Evolutionary conservation across 2,113 vertebrate genomes (phyloP).

Genomic region (Onychorhynchus coronatus): DNA sequence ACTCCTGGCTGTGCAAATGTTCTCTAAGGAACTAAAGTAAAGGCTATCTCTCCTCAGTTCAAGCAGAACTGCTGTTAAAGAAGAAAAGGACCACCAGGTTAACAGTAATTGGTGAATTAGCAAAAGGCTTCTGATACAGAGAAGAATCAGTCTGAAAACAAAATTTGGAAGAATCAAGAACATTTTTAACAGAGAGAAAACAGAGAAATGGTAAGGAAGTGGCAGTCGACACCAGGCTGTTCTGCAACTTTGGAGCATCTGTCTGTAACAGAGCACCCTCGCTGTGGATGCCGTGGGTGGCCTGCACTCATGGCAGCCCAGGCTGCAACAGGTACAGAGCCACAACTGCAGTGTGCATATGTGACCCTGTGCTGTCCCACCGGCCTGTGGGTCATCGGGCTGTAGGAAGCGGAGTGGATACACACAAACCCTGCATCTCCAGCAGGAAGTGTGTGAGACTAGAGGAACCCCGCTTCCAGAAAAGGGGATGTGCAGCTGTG

Average conservation of each 20-base stretch:
- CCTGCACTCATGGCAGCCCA: not conserved
- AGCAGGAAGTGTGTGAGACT: accelerated
- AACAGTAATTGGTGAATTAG: not conserved
- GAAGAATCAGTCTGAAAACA: not conserved
- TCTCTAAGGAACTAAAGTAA: too few species aligned
- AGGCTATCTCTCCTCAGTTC: too few species aligned
- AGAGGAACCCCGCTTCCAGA: not conserved
- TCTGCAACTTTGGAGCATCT: not conserved
- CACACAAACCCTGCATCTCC: accelerated
- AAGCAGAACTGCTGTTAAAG: too few species aligned
- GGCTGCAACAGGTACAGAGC: too few species aligned
- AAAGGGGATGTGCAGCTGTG: not conserved
- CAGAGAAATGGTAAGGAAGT: not conserved
- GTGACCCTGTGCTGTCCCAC: not conserved
- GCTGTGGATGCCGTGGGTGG: not conserved
- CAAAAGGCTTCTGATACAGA: not conserved
- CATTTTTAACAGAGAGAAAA: not conserved
- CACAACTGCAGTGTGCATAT: accelerated
- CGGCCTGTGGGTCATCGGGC: not conserved
- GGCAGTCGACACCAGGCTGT: accelerated
- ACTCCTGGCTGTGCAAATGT: too few species aligned
- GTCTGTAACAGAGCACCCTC: not conserved
- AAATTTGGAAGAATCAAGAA: not conserved
- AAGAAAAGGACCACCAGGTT: not conserved
- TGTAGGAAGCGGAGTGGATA: not conserved